Evolutionary conservation across 2,888 invertebrate species (phyloP).

Genomic region (Urechis unicinctus): DNA sequence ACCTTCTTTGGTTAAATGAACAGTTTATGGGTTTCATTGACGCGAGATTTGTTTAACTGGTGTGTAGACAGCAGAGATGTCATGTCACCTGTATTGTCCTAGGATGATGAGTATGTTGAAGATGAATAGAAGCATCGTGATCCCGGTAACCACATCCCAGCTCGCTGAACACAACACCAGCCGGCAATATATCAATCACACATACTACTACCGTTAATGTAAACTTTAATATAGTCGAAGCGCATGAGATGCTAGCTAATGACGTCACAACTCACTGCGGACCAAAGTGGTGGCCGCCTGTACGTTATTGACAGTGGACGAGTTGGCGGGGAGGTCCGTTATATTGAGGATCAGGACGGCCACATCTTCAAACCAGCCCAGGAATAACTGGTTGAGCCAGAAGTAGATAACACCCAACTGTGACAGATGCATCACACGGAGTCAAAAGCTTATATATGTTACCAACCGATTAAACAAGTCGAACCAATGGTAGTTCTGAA

Average conservation of each 20-base stretch:
- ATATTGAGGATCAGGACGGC: too few relatives aligned
- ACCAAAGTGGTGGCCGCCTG: background rate
- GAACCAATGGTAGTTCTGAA: too few relatives aligned
- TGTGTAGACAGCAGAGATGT: background rate
- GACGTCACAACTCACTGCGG: background rate
- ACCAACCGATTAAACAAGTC: too few relatives aligned
- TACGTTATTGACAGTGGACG: background rate
- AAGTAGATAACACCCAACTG: background rate
- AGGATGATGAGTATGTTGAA: conserved; percentile 3
- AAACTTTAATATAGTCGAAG: too few relatives aligned
- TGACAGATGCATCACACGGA: too few relatives aligned
- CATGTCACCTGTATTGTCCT: conserved; percentile 5
- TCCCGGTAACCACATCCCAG: background rate
- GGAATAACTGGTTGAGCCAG: background rate
- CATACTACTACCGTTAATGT: too few relatives aligned
- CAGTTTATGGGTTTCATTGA: too few relatives aligned
- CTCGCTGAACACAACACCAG: background rate
- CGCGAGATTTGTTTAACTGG: background rate
- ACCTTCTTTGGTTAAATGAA: too few relatives aligned
- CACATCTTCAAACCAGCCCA: background rate
- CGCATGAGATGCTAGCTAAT: too few relatives aligned
- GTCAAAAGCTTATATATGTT: too few relatives aligned
- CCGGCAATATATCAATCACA: too few relatives aligned
- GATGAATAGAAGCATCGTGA: conserved; percentile 1
- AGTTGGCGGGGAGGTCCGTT: background rate